phyloP scores from a whole-genome alignment of 2,888 invertebrate genomes.

The Erebia palarica region DNA sequence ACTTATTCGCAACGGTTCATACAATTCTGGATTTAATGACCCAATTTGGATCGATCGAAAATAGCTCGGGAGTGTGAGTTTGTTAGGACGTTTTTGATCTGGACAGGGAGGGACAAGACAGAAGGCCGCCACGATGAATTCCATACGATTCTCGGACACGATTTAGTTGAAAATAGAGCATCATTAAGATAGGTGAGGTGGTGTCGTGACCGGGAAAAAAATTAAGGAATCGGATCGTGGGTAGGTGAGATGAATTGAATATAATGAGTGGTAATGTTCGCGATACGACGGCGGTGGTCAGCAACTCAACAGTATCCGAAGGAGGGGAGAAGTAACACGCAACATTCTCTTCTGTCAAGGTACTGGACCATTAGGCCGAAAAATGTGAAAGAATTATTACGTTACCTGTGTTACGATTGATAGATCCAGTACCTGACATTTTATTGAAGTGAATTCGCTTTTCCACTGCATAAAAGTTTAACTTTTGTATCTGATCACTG shows the following conservation, averaged over 20 bases:
- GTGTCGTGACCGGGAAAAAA: constrained; percentile 65
- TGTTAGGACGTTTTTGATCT: constrained; percentile 43
- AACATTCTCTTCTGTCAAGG: neutral
- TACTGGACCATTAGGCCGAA: neutral
- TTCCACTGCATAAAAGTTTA: no score
- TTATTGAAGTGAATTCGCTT: no score
- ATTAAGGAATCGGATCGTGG: constrained; percentile 49
- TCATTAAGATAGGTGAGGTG: constrained; percentile 61
- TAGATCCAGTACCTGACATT: no score
- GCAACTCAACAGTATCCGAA: neutral
- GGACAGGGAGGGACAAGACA: constrained; percentile 46
- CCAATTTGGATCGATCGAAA: constrained; percentile 39
- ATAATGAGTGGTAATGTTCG: constrained; percentile 51
- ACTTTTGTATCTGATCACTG: no score
- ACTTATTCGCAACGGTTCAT: constrained; percentile 39
- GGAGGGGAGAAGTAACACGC: neutral
- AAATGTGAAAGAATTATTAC: no score
- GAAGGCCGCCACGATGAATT: constrained; percentile 56
- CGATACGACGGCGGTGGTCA: constrained; percentile 45
- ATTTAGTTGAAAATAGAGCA: constrained; percentile 64
- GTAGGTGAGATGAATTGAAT: constrained; percentile 51
- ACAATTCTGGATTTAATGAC: constrained; percentile 39
- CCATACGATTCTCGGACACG: constrained; percentile 54
- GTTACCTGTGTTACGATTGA: no score
- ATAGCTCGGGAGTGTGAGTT: constrained; percentile 30